phyloP scores from a whole-genome alignment of 2,888 invertebrate genomes.

The Lagria hirta region DNA sequence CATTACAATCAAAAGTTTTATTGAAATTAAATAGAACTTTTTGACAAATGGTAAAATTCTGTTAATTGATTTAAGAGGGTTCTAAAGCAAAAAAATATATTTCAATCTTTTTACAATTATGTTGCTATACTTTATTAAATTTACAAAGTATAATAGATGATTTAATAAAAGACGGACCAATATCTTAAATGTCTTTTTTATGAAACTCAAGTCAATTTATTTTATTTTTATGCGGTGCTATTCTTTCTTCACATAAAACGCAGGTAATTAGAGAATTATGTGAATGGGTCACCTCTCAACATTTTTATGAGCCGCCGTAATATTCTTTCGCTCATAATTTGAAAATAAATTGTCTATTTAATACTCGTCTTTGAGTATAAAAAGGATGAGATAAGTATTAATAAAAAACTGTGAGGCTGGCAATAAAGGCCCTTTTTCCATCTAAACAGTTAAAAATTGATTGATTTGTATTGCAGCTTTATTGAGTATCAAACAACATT shows the following conservation, averaged over 20 bases:
- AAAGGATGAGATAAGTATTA: too few species aligned
- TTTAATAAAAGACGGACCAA: too few species aligned
- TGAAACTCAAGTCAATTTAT: conserved; percentile 20
- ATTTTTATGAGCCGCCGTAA: conserved; percentile 17
- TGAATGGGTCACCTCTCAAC: conserved; percentile 13
- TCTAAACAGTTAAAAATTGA: conserved; percentile 10
- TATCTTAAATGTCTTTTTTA: conserved; percentile 23
- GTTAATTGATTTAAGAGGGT: too few species aligned
- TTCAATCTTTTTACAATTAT: too few species aligned
- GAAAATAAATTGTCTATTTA: conserved; percentile 20
- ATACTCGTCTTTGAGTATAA: conserved; percentile 15
- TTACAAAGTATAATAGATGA: too few species aligned
- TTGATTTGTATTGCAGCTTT: conserved; percentile 9
- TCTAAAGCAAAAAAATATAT: too few species aligned
- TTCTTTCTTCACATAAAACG: conserved; percentile 17
- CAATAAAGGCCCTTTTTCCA: conserved; percentile 3
- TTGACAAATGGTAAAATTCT: too few species aligned
- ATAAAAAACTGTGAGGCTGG: too few species aligned
- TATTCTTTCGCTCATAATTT: conserved; percentile 19
- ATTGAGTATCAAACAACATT: conserved; percentile 13
- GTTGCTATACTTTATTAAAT: too few species aligned
- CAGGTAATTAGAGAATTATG: conserved; percentile 24
- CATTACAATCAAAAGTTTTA: too few species aligned
- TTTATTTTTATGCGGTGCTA: conserved; percentile 16
- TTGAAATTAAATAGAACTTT: too few species aligned